Evolutionary conservation across 2,888 invertebrate species (phyloP).

Genomic region (Nomada flava): DNA sequence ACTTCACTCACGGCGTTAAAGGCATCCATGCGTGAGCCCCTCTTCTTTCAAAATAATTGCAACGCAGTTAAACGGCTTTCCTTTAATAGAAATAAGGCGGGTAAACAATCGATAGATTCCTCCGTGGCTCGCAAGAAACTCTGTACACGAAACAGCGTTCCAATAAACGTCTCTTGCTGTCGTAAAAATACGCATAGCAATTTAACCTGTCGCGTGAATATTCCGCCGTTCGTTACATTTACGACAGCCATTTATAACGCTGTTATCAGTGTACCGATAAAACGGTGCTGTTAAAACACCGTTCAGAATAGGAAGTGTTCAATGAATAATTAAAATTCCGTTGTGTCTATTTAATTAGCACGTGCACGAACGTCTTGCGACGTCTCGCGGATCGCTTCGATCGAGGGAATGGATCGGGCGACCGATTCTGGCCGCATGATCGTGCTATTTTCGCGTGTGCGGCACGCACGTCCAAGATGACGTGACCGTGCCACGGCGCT

Average conservation of each 20-base stretch:
- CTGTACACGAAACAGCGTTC: not conserved
- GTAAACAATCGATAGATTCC: conserved; percentile 3
- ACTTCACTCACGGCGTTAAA: not conserved
- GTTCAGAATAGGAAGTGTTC: not conserved
- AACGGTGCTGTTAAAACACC: too few species aligned
- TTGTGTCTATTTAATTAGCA: conserved; percentile 34
- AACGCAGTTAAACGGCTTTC: not conserved
- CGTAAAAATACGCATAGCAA: not conserved
- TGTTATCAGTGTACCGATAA: not conserved
- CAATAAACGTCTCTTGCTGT: not conserved
- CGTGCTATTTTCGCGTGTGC: conserved; percentile 55
- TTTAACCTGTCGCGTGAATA: not conserved
- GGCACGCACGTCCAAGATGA: conserved; percentile 53
- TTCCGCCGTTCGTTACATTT: not conserved
- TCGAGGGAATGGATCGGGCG: conserved; percentile 26
- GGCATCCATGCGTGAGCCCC: not conserved
- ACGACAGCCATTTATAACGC: not conserved
- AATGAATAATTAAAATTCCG: not conserved
- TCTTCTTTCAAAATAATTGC: not conserved
- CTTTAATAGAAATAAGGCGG: not conserved
- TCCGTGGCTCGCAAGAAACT: not conserved
- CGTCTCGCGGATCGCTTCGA: conserved; percentile 11
- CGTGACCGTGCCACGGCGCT: conserved; percentile 59
- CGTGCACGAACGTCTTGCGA: conserved; percentile 50
- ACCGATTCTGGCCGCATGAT: conserved; percentile 54